Evolutionary conservation across 2,797 vertebrate species (phyloP).

Genomic region (Poeciliopsis paucimaculata): DNA sequence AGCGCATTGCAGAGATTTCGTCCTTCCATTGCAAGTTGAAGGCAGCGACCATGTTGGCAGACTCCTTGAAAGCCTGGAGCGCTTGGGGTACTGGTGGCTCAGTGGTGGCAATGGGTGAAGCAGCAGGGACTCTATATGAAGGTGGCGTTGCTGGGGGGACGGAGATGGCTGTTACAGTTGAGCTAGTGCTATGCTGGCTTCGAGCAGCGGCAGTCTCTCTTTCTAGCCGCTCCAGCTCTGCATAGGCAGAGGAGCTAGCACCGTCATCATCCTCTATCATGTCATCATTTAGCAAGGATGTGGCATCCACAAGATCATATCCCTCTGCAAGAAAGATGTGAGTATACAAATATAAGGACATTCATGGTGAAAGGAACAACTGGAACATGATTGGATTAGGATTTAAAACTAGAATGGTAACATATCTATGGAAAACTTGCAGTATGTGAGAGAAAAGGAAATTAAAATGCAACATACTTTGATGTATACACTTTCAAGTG

Average conservation of each 20-base stretch:
- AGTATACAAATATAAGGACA: conserved; percentile 82
- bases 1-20: conserved; percentile 87
- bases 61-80: conserved; percentile 87
- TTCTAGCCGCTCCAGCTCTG: conserved; percentile 83
- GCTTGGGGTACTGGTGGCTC: conserved; percentile 83
- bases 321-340: conserved; percentile 87
- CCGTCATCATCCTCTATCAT: conserved; percentile 87
- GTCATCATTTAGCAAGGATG: conserved; percentile 86
- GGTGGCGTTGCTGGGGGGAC: conserved; percentile 82
- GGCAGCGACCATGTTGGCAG: conserved; percentile 85
- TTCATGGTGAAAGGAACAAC: conserved; percentile 81
- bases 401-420: conserved; percentile 59
- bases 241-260: conserved; percentile 86
- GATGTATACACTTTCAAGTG: conserved; percentile 1
- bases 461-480: conserved; percentile 8
- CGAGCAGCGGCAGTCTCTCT: conserved; percentile 82
- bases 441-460: conserved; percentile 76
- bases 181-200: conserved; percentile 87
- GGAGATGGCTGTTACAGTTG: conserved; percentile 86
- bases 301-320: conserved; percentile 86
- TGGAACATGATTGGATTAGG: conserved; percentile 69
- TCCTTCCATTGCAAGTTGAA: conserved; percentile 88
- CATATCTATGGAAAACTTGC: conserved; percentile 76
- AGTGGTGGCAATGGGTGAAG: conserved; percentile 70
- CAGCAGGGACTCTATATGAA: conserved; percentile 76